phyloP scores from a whole-genome alignment of 2,113 vertebrate genomes.

The Tretioscincus oriximinensis region DNA sequence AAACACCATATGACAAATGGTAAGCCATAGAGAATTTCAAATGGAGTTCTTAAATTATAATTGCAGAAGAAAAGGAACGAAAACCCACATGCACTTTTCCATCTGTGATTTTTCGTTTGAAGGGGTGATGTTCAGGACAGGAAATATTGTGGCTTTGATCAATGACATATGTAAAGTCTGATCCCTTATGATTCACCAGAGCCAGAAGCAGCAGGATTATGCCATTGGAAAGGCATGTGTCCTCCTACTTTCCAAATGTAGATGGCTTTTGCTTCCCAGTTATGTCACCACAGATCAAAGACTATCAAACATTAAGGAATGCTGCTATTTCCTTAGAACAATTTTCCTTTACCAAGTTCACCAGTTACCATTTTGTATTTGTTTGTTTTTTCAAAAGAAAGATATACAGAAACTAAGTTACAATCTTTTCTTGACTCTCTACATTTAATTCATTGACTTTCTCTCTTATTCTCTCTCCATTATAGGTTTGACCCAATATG shows the following conservation, averaged over 20 bases:
- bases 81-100: background rate
- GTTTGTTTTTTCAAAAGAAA: too few relatives aligned
- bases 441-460: too few relatives aligned
- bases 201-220: constrained; percentile 6
- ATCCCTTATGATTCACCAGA: constrained; percentile 11
- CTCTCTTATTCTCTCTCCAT: too few relatives aligned
- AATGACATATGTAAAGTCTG: constrained; percentile 18
- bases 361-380: too few relatives aligned
- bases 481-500: too few relatives aligned
- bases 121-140: background rate
- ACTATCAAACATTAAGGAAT: constrained; percentile 18
- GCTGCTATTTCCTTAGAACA: background rate
- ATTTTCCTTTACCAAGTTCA: background rate
- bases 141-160: constrained; percentile 27
- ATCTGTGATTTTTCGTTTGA: background rate
- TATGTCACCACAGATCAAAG: background rate
- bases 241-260: constrained; percentile 10
- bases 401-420: too few relatives aligned
- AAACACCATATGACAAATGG: background rate
- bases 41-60: background rate
- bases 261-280: background rate
- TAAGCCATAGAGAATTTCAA: constrained; percentile 8
- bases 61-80: background rate
- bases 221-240: background rate
- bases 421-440: too few relatives aligned